phyloP scores from a whole-genome alignment of 2,888 invertebrate species.

The Cantharis flavilabris region DNA sequence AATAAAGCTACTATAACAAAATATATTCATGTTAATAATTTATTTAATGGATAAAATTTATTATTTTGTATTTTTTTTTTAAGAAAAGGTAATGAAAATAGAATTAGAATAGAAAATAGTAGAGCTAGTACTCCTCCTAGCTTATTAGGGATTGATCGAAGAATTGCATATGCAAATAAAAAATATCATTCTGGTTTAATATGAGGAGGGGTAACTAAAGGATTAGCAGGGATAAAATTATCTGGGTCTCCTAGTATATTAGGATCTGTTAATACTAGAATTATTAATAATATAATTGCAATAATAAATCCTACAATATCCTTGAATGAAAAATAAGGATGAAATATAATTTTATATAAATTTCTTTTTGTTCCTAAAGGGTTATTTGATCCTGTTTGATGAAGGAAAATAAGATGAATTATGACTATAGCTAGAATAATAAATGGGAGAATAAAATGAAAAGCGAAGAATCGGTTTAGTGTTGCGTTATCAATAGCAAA shows the following conservation, averaged over 20 bases:
- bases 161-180: constrained; percentile 79
- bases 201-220: constrained; percentile 73
- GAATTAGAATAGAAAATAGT: constrained; percentile 68
- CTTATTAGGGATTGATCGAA: constrained; percentile 82
- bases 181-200: constrained; percentile 88
- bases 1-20: constrained; percentile 62
- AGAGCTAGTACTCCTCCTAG: constrained; percentile 74
- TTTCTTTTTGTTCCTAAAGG: constrained; percentile 69
- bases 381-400: constrained; percentile 71
- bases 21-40: constrained; percentile 65
- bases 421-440: constrained; percentile 64
- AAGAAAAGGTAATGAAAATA: constrained; percentile 65
- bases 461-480: constrained; percentile 74
- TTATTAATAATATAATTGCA: constrained; percentile 59
- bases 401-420: constrained; percentile 68
- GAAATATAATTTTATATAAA: constrained; percentile 71
- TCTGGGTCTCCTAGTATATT: constrained; percentile 70
- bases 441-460: constrained; percentile 76
- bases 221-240: constrained; percentile 74
- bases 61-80: constrained; percentile 62
- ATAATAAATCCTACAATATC: constrained; percentile 67
- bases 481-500: constrained; percentile 76
- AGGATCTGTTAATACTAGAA: constrained; percentile 61
- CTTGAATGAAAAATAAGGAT: constrained; percentile 68
- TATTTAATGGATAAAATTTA: constrained; percentile 66